Conservation (phyloP, 2,888 invertebrate species). For the Oasisia sp. region DNA sequence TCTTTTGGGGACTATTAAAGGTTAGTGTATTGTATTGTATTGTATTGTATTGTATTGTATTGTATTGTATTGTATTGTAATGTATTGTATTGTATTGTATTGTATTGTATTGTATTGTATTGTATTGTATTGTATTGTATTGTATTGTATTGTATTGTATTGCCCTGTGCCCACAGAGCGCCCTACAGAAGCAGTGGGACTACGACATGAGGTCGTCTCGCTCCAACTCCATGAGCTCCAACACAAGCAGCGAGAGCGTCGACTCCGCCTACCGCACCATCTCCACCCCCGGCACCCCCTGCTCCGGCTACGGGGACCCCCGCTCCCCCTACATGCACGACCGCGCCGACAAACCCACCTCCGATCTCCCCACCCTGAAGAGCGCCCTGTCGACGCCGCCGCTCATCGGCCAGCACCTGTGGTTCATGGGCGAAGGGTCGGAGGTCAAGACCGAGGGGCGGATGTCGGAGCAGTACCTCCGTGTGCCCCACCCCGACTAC, state of each 20-base stretch:
- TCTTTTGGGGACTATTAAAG: too few species aligned
- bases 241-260: slow-evolving; percentile 20
- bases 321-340: not conserved
- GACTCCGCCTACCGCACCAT: slow-evolving; percentile 23
- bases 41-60: too few species aligned
- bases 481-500: not conserved
- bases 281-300: slow-evolving; percentile 9
- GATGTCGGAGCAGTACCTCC: not conserved
- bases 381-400: slow-evolving; percentile 22
- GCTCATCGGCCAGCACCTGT: slow-evolving; percentile 10
- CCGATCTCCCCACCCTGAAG: slow-evolving; percentile 23
- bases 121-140: too few species aligned
- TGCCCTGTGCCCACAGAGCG: not conserved
- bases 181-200: slow-evolving; percentile 18
- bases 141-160: too few species aligned
- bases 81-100: too few species aligned
- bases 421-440: slow-evolving; percentile 14
- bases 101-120: too few species aligned
- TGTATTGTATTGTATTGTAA: too few species aligned
- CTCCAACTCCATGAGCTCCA: slow-evolving; percentile 25
- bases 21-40: too few species aligned
- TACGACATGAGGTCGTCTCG: slow-evolving; percentile 23
- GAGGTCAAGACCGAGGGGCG: not conserved
- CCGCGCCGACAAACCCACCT: not conserved
- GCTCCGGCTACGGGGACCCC: not conserved